Evolutionary conservation across 2,888 invertebrate genomes (phyloP).

Genomic region (Leptopilina drosophilae): DNA sequence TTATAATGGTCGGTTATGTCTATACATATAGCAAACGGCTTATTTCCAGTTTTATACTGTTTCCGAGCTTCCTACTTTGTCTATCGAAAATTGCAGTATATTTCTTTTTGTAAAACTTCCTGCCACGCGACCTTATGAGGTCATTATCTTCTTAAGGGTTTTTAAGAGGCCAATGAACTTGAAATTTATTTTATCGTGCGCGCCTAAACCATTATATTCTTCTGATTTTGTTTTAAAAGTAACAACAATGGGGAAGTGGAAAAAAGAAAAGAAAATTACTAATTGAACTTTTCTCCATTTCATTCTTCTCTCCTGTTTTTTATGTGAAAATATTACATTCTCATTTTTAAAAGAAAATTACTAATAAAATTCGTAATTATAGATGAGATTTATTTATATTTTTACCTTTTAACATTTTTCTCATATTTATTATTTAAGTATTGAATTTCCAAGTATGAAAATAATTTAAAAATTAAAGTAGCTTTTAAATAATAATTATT

Average conservation of each 20-base stretch:
- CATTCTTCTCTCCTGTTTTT: neutral
- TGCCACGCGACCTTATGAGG: conserved; percentile 19
- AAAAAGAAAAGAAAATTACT: neutral
- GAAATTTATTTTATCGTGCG: neutral
- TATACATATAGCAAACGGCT: neutral
- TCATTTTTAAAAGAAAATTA: neutral
- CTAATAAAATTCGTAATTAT: neutral
- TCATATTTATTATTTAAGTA: neutral
- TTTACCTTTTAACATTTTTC: neutral
- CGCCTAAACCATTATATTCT: neutral
- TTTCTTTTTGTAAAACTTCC: conserved; percentile 7
- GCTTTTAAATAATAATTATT: too few species aligned
- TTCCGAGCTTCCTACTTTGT: conserved; percentile 32
- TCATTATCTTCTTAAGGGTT: conserved; percentile 18
- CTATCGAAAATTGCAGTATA: conserved; percentile 9
- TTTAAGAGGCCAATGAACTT: conserved; percentile 19
- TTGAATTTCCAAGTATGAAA: too few species aligned
- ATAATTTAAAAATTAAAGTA: too few species aligned
- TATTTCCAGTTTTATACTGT: conserved; percentile 15
- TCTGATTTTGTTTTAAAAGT: neutral
- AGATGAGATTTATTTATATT: neutral
- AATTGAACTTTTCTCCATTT: neutral
- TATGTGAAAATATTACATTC: neutral
- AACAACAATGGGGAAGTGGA: neutral
- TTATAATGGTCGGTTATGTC: conserved; percentile 17